Percentiles rank a stretch among this genome's conserved stretches.
phyloP scores from a whole-genome alignment of 2,113 vertebrate species.

The Erythrolamprus reginae region DNA sequence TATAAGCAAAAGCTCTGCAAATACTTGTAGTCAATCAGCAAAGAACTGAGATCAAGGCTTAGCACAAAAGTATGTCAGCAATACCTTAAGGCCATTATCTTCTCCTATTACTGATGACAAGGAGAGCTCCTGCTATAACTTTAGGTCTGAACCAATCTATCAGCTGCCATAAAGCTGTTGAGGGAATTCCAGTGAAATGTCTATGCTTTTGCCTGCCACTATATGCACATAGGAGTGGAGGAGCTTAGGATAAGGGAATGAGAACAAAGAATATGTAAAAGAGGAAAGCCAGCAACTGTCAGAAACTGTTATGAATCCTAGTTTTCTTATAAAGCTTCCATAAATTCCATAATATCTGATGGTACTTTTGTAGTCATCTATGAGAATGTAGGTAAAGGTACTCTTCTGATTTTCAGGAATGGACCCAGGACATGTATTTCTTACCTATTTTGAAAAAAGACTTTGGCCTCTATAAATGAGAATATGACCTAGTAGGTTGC shows the following conservation, averaged over 20 bases:
- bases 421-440: background rate
- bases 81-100: background rate
- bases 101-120: background rate
- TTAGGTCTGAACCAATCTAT: background rate
- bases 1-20: background rate
- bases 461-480: background rate
- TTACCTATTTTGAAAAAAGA: background rate
- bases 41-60: background rate
- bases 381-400: background rate
- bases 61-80: background rate
- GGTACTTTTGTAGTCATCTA: background rate
- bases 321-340: background rate
- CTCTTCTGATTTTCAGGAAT: background rate
- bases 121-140: background rate
- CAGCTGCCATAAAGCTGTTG: background rate
- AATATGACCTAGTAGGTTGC: background rate
- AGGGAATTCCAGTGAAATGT: background rate
- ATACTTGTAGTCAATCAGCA: background rate
- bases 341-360: background rate
- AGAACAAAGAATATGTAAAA: background rate
- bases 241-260: background rate
- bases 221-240: background rate
- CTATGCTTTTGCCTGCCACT: background rate
- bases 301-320: background rate
- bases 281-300: background rate